Conservation (phyloP, 2,797 vertebrate species). For the Ibycter americanus region DNA sequence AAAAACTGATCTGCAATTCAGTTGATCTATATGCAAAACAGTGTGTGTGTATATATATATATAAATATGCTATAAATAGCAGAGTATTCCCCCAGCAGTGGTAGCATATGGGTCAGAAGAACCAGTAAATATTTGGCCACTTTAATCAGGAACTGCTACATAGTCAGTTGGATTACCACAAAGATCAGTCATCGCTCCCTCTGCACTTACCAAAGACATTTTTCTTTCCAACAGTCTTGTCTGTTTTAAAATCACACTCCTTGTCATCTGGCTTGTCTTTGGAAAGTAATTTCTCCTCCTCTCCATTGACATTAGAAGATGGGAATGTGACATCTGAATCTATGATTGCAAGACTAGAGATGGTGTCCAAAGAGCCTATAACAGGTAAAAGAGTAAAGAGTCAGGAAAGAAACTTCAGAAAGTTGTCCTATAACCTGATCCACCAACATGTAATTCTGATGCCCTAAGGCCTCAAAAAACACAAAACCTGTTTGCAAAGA, state of each 20-base stretch:
- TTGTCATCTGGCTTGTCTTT: not conserved
- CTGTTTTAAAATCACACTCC: not conserved
- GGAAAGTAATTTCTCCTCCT: not conserved
- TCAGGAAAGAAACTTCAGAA: not conserved
- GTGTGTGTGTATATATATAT: no score
- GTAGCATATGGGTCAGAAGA: not conserved
- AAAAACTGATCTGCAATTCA: not conserved
- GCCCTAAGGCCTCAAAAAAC: not conserved
- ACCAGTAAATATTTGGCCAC: not conserved
- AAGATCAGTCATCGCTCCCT: not conserved
- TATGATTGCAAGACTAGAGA: not conserved
- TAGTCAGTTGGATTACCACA: not conserved
- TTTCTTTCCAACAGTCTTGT: not conserved
- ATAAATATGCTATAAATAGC: no score
- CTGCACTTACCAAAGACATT: not conserved
- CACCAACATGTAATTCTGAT: not conserved
- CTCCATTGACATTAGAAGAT: not conserved
- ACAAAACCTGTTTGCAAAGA: not conserved
- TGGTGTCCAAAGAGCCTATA: not conserved
- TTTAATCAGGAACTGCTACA: not conserved
- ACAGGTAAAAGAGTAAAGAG: not conserved
- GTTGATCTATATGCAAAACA: not conserved
- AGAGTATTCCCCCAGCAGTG: fast-evolving
- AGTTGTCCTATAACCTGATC: not conserved
- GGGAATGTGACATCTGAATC: not conserved